Evolutionary conservation across 2,113 vertebrate genomes (phyloP).

Genomic region (Spea bombifrons): DNA sequence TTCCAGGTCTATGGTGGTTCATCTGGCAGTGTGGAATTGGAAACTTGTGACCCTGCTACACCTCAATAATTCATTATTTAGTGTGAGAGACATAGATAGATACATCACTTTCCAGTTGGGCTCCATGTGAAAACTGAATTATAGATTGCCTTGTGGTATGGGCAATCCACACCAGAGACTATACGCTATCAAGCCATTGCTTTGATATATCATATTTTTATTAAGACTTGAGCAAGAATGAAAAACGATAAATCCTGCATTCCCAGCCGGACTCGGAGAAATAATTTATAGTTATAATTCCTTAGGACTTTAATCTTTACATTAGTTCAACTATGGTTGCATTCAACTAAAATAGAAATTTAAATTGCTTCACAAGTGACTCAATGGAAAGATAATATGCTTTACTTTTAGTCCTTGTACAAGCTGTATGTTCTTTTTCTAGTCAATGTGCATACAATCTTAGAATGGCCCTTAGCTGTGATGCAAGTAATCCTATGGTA

Average conservation of each 20-base stretch:
- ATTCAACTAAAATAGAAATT: background rate
- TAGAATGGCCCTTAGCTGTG: background rate
- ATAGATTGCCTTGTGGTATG: too few relatives aligned
- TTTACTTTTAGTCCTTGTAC: background rate
- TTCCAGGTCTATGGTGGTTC: too few relatives aligned
- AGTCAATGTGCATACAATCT: background rate
- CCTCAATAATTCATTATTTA: too few relatives aligned
- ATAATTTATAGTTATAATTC: background rate
- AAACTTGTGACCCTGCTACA: too few relatives aligned
- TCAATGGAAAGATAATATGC: background rate
- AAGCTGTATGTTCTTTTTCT: background rate
- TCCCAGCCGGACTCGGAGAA: background rate
- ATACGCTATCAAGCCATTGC: background rate
- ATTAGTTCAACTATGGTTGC: background rate
- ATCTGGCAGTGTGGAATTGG: too few relatives aligned
- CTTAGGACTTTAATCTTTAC: background rate
- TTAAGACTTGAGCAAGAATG: background rate
- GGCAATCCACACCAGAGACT: background rate
- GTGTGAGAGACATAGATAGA: too few relatives aligned
- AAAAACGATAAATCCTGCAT: background rate
- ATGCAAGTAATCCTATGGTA: too few relatives aligned
- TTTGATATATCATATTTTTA: background rate
- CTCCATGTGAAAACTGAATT: too few relatives aligned
- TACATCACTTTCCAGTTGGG: too few relatives aligned
- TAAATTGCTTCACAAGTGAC: conserved; percentile 1